These are phyloP conservation scores for Phthorimaea operculella DNA, from an alignment of 1,140 invertebrate genomes.

Conservation along the genomic window DNA sequence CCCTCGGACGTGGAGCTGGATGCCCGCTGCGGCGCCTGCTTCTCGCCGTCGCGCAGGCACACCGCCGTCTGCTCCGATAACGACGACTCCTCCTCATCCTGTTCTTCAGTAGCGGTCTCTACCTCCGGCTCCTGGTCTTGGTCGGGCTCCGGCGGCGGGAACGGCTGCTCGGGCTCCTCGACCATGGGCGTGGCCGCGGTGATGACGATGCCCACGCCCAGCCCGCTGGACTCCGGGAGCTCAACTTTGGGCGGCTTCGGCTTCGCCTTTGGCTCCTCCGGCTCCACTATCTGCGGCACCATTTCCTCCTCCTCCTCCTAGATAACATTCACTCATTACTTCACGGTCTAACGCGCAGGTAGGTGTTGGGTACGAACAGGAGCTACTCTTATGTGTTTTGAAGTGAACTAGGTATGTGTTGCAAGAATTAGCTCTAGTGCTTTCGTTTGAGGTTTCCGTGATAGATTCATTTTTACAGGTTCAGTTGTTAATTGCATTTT, in stretches of 20 bases:
- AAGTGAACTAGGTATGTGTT: not conserved
- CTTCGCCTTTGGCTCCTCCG: slow-evolving; percentile 29
- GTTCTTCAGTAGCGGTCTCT: slow-evolving; percentile 21
- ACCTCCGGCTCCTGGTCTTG: slow-evolving; percentile 31
- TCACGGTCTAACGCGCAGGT: not conserved
- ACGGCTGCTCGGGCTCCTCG: slow-evolving; percentile 79
- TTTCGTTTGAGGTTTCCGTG: not conserved
- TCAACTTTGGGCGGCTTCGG: slow-evolving; percentile 53
- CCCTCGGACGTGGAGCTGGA: slow-evolving; percentile 55
- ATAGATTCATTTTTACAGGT: too few relatives aligned
- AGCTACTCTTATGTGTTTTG: too few relatives aligned
- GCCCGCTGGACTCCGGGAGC: slow-evolving; percentile 53
- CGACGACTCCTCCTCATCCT: slow-evolving; percentile 51
- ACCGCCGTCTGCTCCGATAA: slow-evolving; percentile 53
- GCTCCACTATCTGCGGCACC: not conserved
- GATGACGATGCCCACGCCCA: slow-evolving; percentile 87
- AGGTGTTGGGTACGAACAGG: too few relatives aligned
- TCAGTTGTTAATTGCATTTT: too few relatives aligned
- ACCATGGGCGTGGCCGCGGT: slow-evolving; percentile 89
- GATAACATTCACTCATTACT: not conserved
- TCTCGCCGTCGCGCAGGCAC: slow-evolving; percentile 44
- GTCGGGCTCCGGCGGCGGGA: slow-evolving; percentile 69
- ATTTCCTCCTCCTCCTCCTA: slow-evolving; percentile 41
- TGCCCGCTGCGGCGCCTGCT: slow-evolving; percentile 39
- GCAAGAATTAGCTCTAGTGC: not conserved